Conservation (phyloP, 1,140 invertebrate genomes). For the Drosophila athabasca region DNA sequence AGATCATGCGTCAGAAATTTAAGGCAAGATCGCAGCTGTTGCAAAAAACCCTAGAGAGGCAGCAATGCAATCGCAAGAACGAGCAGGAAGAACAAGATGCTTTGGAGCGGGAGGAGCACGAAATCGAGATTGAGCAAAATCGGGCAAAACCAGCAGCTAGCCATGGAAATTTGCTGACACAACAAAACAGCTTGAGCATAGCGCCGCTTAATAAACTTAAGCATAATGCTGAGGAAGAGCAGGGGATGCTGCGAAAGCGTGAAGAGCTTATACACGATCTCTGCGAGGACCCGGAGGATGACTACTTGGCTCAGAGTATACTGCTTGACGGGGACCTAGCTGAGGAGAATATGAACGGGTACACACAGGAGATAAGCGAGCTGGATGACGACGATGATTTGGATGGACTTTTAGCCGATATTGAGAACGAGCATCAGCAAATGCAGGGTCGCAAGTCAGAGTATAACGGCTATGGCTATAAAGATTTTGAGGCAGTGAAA, state of each 20-base stretch:
- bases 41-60: slow-evolving; percentile 57
- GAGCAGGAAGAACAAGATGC: slow-evolving; percentile 22
- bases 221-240: not conserved
- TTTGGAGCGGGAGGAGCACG: slow-evolving; percentile 54
- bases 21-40: slow-evolving; percentile 72
- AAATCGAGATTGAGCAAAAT: slow-evolving; percentile 45
- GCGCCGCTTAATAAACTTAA: not conserved
- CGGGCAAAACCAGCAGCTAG: not conserved
- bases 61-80: slow-evolving; percentile 18
- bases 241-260: slow-evolving; percentile 18
- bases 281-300: slow-evolving; percentile 28
- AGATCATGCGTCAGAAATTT: slow-evolving; percentile 76
- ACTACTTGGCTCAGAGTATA: slow-evolving; percentile 62
- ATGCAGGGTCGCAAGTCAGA: slow-evolving; percentile 63
- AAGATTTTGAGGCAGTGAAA: slow-evolving; percentile 49
- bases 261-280: slow-evolving; percentile 54
- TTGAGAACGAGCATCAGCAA: slow-evolving; percentile 58
- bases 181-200: slow-evolving; percentile 6
- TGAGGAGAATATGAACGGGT: slow-evolving; percentile 39
- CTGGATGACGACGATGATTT: slow-evolving; percentile 65
- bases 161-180: not conserved
- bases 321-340: slow-evolving; percentile 60
- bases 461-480: slow-evolving; percentile 60
- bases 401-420: slow-evolving; percentile 64
- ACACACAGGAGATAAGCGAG: slow-evolving; percentile 15